These are phyloP conservation scores for Onychomys torridus DNA, from an alignment of 2,797 vertebrate species.

Conservation along the genomic window DNA sequence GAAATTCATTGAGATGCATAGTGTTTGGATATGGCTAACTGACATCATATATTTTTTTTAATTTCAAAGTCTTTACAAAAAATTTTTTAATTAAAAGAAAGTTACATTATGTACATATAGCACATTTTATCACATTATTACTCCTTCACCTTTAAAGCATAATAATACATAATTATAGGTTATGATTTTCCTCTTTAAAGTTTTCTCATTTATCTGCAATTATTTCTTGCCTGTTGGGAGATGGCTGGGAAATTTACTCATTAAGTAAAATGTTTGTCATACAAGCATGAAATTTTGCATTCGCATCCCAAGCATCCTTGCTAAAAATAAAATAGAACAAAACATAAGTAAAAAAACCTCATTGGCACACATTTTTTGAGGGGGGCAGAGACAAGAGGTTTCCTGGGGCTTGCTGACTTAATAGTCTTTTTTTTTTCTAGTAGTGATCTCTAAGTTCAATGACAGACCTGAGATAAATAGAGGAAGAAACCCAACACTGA, in stretches of 20 bases:
- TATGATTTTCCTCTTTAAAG: not conserved
- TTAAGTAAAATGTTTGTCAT: not conserved
- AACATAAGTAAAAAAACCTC: not conserved
- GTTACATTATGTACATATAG: not conserved
- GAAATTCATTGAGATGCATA: not conserved
- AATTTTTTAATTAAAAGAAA: not conserved
- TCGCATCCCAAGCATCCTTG: not conserved
- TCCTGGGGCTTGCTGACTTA: too few species aligned
- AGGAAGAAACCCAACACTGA: not conserved
- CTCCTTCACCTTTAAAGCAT: not conserved
- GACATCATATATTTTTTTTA: not conserved
- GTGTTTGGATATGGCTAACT: not conserved
- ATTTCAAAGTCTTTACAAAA: not conserved
- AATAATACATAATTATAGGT: not conserved
- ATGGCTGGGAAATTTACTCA: too few species aligned
- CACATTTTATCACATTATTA: not conserved
- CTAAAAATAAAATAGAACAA: not conserved
- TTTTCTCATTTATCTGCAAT: not conserved
- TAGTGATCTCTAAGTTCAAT: not conserved
- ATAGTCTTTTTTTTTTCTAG: not conserved
- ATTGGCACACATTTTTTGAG: not conserved
- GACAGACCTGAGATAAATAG: not conserved
- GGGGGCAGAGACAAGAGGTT: not conserved
- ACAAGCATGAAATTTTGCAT: not conserved
- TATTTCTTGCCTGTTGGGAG: not conserved